phyloP scores from a whole-genome alignment of 1,140 invertebrate genomes.

The Pomacea maculata region DNA sequence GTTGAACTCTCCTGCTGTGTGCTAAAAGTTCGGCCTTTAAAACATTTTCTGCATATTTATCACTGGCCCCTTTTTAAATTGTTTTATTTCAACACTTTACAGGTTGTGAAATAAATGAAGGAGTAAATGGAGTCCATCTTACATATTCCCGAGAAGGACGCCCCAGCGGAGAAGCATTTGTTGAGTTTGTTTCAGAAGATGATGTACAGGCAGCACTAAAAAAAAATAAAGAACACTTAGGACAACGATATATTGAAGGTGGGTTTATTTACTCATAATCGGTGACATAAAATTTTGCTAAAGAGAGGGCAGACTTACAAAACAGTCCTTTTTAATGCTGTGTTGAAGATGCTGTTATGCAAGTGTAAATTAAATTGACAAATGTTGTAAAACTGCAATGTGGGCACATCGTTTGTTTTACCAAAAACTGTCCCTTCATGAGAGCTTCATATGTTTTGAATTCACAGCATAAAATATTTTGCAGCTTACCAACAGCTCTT shows the following conservation, averaged over 20 bases:
- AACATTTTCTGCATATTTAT: background rate
- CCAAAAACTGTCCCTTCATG: no score
- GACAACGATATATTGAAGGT: constrained; percentile 94
- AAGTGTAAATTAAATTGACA: no score
- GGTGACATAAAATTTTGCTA: no score
- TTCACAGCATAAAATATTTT: no score
- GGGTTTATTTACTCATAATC: constrained; percentile 21
- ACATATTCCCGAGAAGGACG: constrained; percentile 87
- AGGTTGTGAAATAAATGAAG: constrained; percentile 70
- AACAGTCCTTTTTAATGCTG: no score
- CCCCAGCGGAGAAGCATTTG: constrained; percentile 92
- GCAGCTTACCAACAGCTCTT: no score
- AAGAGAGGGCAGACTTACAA: no score
- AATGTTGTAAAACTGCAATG: no score
- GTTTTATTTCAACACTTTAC: constrained; percentile 7
- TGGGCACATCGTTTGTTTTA: no score
- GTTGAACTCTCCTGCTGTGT: background rate
- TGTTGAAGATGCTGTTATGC: no score
- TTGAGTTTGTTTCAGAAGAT: constrained; percentile 81
- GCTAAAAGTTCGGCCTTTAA: background rate
- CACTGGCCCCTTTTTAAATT: background rate
- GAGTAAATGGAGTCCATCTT: constrained; percentile 83
- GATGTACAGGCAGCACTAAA: constrained; percentile 84
- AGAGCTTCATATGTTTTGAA: no score
- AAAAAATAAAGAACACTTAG: constrained; percentile 90